A percentile compares a stretch with the other conserved stretches of the same genome.
These are phyloP conservation scores for Ophion ellenae DNA, from an alignment of 2,888 invertebrate genomes.

Conservation along the genomic window DNA sequence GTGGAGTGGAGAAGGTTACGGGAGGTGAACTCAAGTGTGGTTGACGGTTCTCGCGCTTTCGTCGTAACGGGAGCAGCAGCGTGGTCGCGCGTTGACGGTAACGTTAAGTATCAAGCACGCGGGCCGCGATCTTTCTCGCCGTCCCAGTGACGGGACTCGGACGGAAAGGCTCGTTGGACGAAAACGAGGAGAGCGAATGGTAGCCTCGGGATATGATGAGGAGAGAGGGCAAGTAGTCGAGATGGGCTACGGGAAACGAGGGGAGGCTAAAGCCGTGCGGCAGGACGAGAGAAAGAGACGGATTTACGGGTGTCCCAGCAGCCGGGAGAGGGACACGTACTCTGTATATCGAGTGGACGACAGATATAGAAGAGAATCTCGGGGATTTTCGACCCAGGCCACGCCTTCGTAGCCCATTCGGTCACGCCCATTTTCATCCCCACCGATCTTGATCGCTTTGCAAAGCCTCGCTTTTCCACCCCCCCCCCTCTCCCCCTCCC, in stretches of 20 bases:
- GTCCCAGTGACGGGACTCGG: background rate
- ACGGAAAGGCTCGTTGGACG: background rate
- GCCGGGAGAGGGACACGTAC: background rate
- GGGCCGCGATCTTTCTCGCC: conserved; percentile 16
- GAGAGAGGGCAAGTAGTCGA: conserved; percentile 34
- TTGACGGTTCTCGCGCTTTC: background rate
- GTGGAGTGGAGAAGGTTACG: conserved; percentile 29
- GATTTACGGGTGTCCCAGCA: background rate
- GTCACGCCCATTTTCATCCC: conserved; percentile 67
- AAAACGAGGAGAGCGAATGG: conserved; percentile 42
- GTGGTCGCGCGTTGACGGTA: conserved; percentile 75
- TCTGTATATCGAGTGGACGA: conserved; percentile 44
- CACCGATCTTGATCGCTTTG: conserved; percentile 58
- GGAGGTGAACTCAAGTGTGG: conserved; percentile 75
- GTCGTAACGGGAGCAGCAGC: background rate
- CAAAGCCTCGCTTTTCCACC: conserved; percentile 34
- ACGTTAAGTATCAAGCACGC: conserved; percentile 68
- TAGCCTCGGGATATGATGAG: conserved; percentile 10
- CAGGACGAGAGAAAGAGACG: background rate
- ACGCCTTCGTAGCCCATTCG: conserved; percentile 71
- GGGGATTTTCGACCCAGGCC: conserved; percentile 78
- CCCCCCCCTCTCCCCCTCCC: conserved; percentile 15
- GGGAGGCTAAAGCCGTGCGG: conserved; percentile 1
- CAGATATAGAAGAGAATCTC: conserved; percentile 70
- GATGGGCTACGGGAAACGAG: background rate